These are phyloP conservation scores for Hydrophis major DNA, from an alignment of 2,797 vertebrate genomes.

Conservation along the genomic window DNA sequence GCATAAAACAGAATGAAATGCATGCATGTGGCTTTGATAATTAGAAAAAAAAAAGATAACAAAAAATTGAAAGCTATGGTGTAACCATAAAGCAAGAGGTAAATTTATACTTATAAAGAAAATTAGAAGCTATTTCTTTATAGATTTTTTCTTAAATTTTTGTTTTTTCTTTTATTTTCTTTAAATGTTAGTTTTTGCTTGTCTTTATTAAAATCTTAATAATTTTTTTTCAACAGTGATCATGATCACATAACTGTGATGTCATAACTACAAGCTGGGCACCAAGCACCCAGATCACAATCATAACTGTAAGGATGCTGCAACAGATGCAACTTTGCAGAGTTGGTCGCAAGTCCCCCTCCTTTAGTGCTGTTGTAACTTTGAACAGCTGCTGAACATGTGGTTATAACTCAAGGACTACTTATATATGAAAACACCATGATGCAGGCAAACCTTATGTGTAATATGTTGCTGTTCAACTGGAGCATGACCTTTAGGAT, in stretches of 20 bases:
- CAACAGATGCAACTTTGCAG: not conserved
- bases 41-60: not conserved
- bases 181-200: not conserved
- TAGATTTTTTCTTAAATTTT: not conserved
- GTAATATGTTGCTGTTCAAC: slow-evolving; percentile 98
- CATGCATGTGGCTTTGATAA: not conserved
- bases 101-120: not conserved
- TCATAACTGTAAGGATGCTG: not conserved
- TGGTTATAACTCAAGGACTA: not conserved
- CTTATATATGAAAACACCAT: not conserved
- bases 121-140: not conserved
- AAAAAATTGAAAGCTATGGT: not conserved
- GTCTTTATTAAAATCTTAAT: not conserved
- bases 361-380: not conserved
- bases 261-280: not conserved
- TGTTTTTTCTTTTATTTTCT: not conserved
- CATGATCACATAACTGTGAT: not conserved
- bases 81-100: not conserved
- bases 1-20: not conserved
- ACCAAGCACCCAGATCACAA: not conserved
- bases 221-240: not conserved
- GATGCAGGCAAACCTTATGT: slow-evolving; percentile 83
- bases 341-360: not conserved
- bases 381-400: not conserved
- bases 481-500: slow-evolving; percentile 95